These are phyloP conservation scores for Matsumurasca onukii DNA, from an alignment of 1,140 invertebrate species.

Conservation along the genomic window DNA sequence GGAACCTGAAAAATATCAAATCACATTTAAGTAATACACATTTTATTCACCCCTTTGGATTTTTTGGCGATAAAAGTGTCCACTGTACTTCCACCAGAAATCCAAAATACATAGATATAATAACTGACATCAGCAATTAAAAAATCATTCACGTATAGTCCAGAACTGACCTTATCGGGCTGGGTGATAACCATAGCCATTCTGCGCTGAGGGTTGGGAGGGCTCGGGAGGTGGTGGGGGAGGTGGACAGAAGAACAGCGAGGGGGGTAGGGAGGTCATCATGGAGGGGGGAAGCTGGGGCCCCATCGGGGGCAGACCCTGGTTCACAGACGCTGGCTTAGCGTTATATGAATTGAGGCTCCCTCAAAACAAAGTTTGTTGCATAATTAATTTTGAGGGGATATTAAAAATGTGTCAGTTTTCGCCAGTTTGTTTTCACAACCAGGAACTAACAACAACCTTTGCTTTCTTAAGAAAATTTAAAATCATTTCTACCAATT, in stretches of 20 bases:
- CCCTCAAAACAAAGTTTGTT: too few species aligned
- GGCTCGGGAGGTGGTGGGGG: conserved; percentile 23
- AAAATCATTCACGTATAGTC: too few species aligned
- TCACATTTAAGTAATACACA: too few species aligned
- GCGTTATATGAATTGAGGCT: neutral
- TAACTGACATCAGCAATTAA: too few species aligned
- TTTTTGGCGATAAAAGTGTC: too few species aligned
- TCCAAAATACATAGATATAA: too few species aligned
- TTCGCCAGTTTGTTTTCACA: neutral
- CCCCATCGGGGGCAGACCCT: neutral
- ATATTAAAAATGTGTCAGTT: neutral
- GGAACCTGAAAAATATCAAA: too few species aligned
- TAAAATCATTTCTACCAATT: too few species aligned
- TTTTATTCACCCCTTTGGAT: too few species aligned
- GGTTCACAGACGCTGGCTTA: neutral
- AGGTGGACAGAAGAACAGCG: conserved; percentile 21
- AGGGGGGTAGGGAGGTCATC: neutral
- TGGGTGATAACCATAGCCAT: conserved; percentile 6
- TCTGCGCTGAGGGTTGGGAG: neutral
- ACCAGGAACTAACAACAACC: neutral
- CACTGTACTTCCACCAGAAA: too few species aligned
- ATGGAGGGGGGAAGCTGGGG: neutral
- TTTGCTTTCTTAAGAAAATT: too few species aligned
- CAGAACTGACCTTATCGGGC: neutral
- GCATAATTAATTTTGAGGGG: neutral